Evolutionary conservation across 53 echinoderm and acorn worm genomes (phyloP), one percentile per base, ranked within the genome.

Genomic region (Mesocentrotus franciscanus): DNA sequence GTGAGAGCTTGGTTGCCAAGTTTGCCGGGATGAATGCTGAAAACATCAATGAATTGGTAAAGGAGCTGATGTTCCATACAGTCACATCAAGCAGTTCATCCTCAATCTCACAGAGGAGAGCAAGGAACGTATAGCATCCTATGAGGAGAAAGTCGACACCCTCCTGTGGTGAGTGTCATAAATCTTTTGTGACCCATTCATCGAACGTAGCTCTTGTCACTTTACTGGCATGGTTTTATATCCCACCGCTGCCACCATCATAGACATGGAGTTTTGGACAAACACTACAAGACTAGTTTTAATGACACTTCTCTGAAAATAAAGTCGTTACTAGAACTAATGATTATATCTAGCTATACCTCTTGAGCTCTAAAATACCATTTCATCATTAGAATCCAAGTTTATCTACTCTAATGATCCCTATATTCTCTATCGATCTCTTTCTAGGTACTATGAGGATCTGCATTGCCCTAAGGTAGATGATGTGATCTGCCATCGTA

Each of bases 41-140:
- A n/a, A 98, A 97, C 59, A 95, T 97, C 72, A 97, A 98, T 61
- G 97, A 96, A 57, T 36, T 98, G 13, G 74, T 98, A 32, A 26
- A 79, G 62, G 76, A 16, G 85, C 70, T 39, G 97, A 98, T 22
- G 96, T 98, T 17, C 98, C 98, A 15, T 98, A 97, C 93, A 90
- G 96, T 0, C 97, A 97, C 93, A 94, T 98, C 94, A 98, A 98
- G 90, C 78, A 27, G 13, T 93, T 96, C 56, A 95, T 76, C 60
- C 35, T 32, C 8, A 68, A 27, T 16, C 95, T 98, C 91, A 96
- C 78, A 11, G 85, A 91, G 3, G 97, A 96, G 62, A 96, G 97
- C 93, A 98, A 97, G 96, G 92, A 62, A 32, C 95, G 96, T 49
- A 98, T 98, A 32, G 96, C 97, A n/a, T 39, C 85, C 32, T 97